phyloP scores from a whole-genome alignment of 2,113 vertebrate genomes.

The Edolisoma coerulescens region DNA sequence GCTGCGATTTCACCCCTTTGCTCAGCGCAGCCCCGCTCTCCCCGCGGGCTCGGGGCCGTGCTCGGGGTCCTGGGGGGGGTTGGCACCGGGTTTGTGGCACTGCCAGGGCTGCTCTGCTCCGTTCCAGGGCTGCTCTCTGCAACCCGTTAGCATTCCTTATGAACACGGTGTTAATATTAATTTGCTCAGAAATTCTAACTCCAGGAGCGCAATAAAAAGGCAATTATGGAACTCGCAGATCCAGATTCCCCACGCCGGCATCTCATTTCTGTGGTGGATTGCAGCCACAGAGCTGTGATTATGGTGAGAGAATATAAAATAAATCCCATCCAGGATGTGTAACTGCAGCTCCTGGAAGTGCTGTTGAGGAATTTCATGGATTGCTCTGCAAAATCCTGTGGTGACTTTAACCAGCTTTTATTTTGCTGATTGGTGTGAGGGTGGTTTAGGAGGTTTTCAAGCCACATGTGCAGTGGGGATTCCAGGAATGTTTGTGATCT shows the following conservation, averaged over 20 bases:
- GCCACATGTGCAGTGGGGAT: background rate
- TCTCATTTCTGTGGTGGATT: background rate
- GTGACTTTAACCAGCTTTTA: background rate
- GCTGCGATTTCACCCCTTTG: background rate
- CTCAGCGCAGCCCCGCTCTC: background rate
- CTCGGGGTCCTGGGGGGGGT: background rate
- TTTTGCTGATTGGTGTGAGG: background rate
- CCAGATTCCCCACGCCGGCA: background rate
- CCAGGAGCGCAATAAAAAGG: constrained; percentile 24
- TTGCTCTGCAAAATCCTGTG: background rate
- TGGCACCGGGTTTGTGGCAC: background rate
- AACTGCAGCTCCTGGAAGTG: background rate
- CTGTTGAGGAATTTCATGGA: background rate
- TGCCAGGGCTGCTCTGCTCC: background rate
- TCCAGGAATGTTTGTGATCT: background rate
- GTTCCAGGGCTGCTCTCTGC: background rate
- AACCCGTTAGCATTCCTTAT: background rate
- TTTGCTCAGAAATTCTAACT: constrained; percentile 7
- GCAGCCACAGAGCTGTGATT: background rate
- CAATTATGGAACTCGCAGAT: background rate
- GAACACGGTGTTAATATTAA: background rate
- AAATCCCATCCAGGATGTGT: background rate
- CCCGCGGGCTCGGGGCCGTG: background rate
- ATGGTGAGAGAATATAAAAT: background rate
- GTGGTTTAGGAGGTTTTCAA: background rate